These are phyloP conservation scores for Hydractinia echinata DNA, from an alignment of 30 jellyfish, hydroid and myxozoan genomes.

Conservation along the genomic window DNA sequence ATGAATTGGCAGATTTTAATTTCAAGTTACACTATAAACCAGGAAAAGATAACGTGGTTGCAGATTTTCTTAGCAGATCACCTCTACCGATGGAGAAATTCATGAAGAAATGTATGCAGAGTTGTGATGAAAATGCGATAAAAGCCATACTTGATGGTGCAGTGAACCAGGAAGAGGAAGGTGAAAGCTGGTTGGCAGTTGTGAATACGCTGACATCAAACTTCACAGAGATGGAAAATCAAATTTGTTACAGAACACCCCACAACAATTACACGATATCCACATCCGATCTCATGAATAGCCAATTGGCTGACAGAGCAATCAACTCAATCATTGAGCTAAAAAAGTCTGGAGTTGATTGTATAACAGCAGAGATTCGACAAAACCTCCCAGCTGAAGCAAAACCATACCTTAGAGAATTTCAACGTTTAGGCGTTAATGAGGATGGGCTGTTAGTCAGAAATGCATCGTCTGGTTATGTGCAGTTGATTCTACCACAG, in stretches of 20 bases:
- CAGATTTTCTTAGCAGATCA: background rate
- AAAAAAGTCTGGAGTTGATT: conserved; percentile 29
- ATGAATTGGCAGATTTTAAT: conserved; percentile 44
- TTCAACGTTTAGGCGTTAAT: conserved; percentile 7
- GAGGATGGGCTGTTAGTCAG: conserved; percentile 35
- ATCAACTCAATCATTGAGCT: conserved; percentile 18
- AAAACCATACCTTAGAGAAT: conserved; percentile 24
- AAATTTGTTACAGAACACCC: conserved; percentile 19
- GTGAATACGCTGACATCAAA: background rate
- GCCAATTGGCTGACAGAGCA: conserved; percentile 30
- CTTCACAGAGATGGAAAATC: conserved; percentile 1
- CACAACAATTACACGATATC: conserved; percentile 27
- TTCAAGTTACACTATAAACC: conserved; percentile 36
- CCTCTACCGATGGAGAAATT: conserved; percentile 27
- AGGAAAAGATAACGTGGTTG: conserved; percentile 26
- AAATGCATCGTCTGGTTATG: conserved; percentile 11
- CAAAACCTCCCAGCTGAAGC: conserved; percentile 12
- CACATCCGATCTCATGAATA: conserved; percentile 1
- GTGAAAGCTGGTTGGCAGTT: conserved; percentile 25
- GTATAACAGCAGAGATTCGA: conserved; percentile 32
- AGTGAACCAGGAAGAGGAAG: background rate
- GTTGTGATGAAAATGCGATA: conserved; percentile 29
- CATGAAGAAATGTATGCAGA: conserved; percentile 16
- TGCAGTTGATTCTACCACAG: conserved; percentile 36
- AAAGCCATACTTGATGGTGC: conserved; percentile 31